Percentiles rank a stretch among this genome's conserved stretches.
phyloP scores from a whole-genome alignment of 2,797 vertebrate species.

The Acanthurus leucopareius region DNA sequence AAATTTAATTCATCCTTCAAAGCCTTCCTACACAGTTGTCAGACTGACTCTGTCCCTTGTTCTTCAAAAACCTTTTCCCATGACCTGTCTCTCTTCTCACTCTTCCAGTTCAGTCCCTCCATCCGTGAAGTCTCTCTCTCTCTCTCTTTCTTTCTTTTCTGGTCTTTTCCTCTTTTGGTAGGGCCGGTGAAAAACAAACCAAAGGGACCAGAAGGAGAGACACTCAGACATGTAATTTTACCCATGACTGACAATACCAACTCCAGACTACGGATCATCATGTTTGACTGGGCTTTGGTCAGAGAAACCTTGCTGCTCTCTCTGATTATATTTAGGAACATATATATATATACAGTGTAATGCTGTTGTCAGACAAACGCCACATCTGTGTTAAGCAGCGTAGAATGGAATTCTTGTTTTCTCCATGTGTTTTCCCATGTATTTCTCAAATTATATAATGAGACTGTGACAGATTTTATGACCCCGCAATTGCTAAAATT shows the following conservation, averaged over 20 bases:
- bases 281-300: conserved; percentile 79
- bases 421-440: conserved; percentile 51
- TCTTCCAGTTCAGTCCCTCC: conserved; percentile 63
- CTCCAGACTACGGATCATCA: conserved; percentile 70
- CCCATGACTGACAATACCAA: conserved; percentile 80
- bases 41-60: conserved; percentile 24
- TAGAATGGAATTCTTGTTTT: conserved; percentile 65
- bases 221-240: conserved; percentile 83
- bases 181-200: conserved; percentile 72
- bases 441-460: conserved; percentile 63
- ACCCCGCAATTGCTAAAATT: conserved; percentile 52
- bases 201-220: conserved; percentile 66
- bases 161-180: conserved; percentile 74
- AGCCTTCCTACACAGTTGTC: conserved; percentile 7
- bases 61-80: conserved; percentile 54
- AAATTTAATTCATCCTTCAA: conserved; percentile 28
- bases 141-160: conserved; percentile 68
- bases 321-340: conserved; percentile 73
- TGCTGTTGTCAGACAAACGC: conserved; percentile 70
- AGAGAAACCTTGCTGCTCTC: conserved; percentile 61
- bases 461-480: conserved; percentile 52
- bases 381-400: conserved; percentile 61
- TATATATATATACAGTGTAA: conserved; percentile 48
- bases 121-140: conserved; percentile 64
- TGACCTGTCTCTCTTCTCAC: conserved; percentile 66